Evolutionary conservation across 2,113 vertebrate species (phyloP), one percentile per base, ranked within the genome.

Genomic region (Mystacornis crossleyi): DNA sequence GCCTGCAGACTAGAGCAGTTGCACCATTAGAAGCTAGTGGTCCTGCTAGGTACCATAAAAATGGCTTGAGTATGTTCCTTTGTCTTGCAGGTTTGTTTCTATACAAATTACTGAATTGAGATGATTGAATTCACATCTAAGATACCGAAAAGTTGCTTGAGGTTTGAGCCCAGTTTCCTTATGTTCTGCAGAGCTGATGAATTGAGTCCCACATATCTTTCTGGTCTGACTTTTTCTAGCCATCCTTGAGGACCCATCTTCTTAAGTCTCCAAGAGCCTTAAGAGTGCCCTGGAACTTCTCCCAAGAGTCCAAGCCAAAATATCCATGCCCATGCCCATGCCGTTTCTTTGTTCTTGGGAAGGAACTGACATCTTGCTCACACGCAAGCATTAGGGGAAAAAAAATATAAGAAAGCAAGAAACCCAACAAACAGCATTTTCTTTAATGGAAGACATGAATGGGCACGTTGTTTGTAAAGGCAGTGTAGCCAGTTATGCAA

Each of bases 381-480:
- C 54, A 81, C 0, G 0, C 42, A 71, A 74, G 25, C 48, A 66
- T 70, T 64, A 83, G 26, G 6, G 5, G 38, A 43, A 36, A 58
- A 47, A 73, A 78, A 51, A 38, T 15, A 62, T n/a, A 38, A 38
- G 38, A 38, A 90, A 50, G 12, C 28, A 73, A 90, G 43, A 86
- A 94, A 89, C 57, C 47, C 34, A 88, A 83, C 81, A 92, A 90
- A 67, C 64, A 91, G n/a, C 36, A 18, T 90, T 95, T 93, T 90
- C 50, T 74, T 91, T 95, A 94, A 82, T 60, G 48, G 67, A 77
- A 86, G 51, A 54, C 93, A 6, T 93, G 95, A 97, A 93, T 65
- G 29, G 75, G 57, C 87, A 71, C 20, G 80, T 71, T 95, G 71
- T 94, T 90, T 91, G 38, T 74, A 88, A 87, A 93, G 64, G 93